Percentiles rank a stretch among this genome's conserved stretches.
Evolutionary conservation across 2,888 invertebrate species (phyloP).

Genomic region (Antheraea yamamai): DNA sequence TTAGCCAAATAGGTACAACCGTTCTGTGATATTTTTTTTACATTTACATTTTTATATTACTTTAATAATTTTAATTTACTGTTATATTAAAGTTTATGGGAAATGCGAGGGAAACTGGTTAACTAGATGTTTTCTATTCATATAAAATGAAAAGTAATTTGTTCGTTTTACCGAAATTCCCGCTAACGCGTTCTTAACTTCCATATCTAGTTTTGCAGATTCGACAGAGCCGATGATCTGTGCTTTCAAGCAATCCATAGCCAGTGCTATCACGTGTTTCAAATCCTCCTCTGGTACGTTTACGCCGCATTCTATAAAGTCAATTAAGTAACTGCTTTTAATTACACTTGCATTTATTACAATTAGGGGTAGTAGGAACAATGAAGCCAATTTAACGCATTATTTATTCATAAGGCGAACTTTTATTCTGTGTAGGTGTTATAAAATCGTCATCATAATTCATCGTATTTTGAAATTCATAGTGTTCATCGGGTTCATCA

Average conservation of each 20-base stretch:
- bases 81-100: too few species aligned
- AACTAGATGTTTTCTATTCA: neutral
- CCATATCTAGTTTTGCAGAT: slow-evolving; percentile 42
- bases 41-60: too few species aligned
- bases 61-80: too few species aligned
- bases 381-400: neutral
- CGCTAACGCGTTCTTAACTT: slow-evolving; percentile 47
- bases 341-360: too few species aligned
- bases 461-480: too few species aligned
- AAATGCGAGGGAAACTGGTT: too few species aligned
- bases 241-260: slow-evolving; percentile 59
- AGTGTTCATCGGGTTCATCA: too few species aligned
- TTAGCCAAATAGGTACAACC: too few species aligned
- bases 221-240: slow-evolving; percentile 58
- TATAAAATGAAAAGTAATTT: neutral
- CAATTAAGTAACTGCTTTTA: neutral
- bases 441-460: neutral
- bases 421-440: neutral
- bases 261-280: slow-evolving; percentile 44
- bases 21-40: too few species aligned
- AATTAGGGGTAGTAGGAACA: neutral
- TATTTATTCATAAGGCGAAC: neutral
- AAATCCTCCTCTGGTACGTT: slow-evolving; percentile 48
- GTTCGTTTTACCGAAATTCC: slow-evolving; percentile 34
- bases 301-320: slow-evolving; percentile 59